phyloP scores from a whole-genome alignment of 2,797 vertebrate genomes.

The Myotis daubentonii region DNA sequence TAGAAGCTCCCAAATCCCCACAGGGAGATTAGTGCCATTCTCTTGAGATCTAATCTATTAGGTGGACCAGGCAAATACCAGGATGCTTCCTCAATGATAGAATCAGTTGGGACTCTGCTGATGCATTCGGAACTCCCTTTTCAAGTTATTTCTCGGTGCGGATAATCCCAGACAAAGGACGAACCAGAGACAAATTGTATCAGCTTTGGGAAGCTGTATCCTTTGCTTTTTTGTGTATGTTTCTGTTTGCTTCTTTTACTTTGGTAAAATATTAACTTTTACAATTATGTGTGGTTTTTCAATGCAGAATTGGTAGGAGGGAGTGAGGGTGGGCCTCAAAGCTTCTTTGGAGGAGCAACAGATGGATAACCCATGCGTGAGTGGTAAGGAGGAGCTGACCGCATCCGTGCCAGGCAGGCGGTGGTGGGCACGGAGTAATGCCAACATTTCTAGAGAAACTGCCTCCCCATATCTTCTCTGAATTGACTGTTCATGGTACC shows the following conservation, averaged over 20 bases:
- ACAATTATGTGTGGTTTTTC: not conserved
- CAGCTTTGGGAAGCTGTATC: not conserved
- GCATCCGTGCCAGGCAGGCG: not conserved
- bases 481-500: not conserved
- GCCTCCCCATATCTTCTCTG: not conserved
- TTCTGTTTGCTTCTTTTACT: not conserved
- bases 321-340: not conserved
- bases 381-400: not conserved
- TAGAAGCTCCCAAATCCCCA: not conserved
- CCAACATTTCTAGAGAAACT: not conserved
- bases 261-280: not conserved
- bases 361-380: rapidly evolving
- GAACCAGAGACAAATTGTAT: not conserved
- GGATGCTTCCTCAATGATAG: not conserved
- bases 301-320: not conserved
- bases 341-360: not conserved
- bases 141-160: not conserved
- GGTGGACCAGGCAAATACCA: not conserved
- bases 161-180: not conserved
- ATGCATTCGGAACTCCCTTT: not conserved
- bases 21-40: not conserved
- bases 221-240: not conserved
- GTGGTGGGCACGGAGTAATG: not conserved
- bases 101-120: not conserved
- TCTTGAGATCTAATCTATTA: not conserved